phyloP scores from a whole-genome alignment of 2,888 invertebrate genomes.

The Meiosimyza platycephala region DNA sequence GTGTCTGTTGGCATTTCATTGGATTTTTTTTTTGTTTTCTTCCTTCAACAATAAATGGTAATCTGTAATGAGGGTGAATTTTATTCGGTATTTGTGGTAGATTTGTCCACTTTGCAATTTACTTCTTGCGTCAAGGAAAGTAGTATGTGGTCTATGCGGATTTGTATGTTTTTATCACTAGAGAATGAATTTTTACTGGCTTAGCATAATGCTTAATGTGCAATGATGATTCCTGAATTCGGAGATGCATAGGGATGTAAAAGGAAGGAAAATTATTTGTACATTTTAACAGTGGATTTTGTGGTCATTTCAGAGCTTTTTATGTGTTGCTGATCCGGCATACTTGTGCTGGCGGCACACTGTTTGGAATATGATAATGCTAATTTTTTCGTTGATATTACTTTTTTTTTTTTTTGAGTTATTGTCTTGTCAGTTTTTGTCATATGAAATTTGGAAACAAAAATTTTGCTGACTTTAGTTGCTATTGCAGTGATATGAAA shows the following conservation, averaged over 20 bases:
- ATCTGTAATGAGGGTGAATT: slow-evolving; percentile 65
- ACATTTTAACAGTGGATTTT: slow-evolving; percentile 57
- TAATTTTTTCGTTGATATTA: slow-evolving; percentile 48
- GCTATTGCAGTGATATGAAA: slow-evolving; percentile 1
- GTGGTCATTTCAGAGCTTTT: slow-evolving; percentile 38
- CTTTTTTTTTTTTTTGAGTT: slow-evolving; percentile 34
- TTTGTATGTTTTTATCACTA: slow-evolving; percentile 45
- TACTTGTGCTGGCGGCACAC: slow-evolving; percentile 24
- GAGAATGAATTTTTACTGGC: slow-evolving; percentile 32
- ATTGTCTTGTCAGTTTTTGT: slow-evolving; percentile 28
- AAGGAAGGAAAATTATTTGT: slow-evolving; percentile 56
- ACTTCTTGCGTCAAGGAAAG: slow-evolving; percentile 32
- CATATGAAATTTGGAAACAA: slow-evolving; percentile 20
- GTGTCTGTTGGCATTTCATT: slow-evolving; percentile 34
- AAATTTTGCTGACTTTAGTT: background rate
- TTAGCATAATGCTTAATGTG: slow-evolving; percentile 43
- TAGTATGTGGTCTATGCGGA: slow-evolving; percentile 40
- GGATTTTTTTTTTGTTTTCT: slow-evolving; percentile 30
- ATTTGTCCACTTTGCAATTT: slow-evolving; percentile 63
- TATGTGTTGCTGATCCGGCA: slow-evolving; percentile 31
- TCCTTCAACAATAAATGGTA: slow-evolving; percentile 47
- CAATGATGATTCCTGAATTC: slow-evolving; percentile 43
- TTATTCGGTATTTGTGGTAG: slow-evolving; percentile 57
- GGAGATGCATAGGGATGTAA: background rate
- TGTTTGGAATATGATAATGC: slow-evolving; percentile 57